Evolutionary conservation across 2,113 vertebrate species (phyloP), one percentile per base, ranked within the genome.

Genomic region (Sylvietta virens): DNA sequence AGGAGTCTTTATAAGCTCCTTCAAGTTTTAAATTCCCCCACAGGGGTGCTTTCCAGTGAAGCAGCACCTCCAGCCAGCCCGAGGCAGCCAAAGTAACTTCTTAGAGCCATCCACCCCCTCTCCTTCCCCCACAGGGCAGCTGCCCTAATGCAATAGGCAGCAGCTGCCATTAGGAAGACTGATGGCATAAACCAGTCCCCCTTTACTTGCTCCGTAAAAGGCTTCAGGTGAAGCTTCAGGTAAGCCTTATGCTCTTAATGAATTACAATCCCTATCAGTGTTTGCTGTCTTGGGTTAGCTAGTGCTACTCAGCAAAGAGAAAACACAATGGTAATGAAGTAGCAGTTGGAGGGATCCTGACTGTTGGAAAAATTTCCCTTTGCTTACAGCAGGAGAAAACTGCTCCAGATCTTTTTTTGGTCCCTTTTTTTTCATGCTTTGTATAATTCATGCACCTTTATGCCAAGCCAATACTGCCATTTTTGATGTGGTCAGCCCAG

Each of bases 41-140:
- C 10, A 1, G 0, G 0, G 2, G 0, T 2, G 1, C 9, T 57
- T 66, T 2, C 20, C 4, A 61, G 19, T 0, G 4, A 4, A 70
- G 0, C 5, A 65, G 3, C 8, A 19, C 1, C 11, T 35, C 5
- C 21, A 92, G 0, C 9, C 7, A 71, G 1, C 6, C 6, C 0
- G 1, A 85, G 1, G 1, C 17, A 72, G 1, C 11, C 79, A 2
- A 79, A 54, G 39, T 2, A 6, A 10, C 17, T 61, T 26, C 8
- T 18, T 23, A 61, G 47, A 44, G 0, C 3, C 23, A 24, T 2
- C 5, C 7, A 33, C 9, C 4, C 15, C 11, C 15, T 11, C 3
- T 53, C 17, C 20, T 24, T 30, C 7, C 26, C 4, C n/a, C 1
- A 1, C 9, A 9, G 10, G 27, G 27, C 53, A 90, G 33, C 30